phyloP scores from a whole-genome alignment of 2,888 invertebrate genomes.

The Gastrophysa polygoni region DNA sequence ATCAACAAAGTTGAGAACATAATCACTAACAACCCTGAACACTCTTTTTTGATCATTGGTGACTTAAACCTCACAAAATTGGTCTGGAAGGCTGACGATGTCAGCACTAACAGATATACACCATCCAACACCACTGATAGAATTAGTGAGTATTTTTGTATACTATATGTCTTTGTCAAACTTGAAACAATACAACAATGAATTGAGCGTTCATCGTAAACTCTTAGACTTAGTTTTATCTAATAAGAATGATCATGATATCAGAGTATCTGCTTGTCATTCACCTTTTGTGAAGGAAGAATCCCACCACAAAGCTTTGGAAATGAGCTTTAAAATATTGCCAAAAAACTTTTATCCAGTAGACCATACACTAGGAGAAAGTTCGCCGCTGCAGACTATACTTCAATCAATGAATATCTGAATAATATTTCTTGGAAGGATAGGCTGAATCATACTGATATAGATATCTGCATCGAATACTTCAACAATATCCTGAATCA shows the following conservation, averaged over 20 bases:
- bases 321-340: background rate
- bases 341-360: slow-evolving; percentile 2
- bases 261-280: background rate
- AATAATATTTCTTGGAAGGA: background rate
- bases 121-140: background rate
- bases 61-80: too few relatives aligned
- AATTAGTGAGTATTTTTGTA: background rate
- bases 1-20: too few relatives aligned
- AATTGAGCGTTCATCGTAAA: background rate
- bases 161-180: background rate
- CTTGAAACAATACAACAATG: background rate
- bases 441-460: background rate
- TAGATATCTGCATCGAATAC: background rate
- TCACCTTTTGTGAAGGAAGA: slow-evolving; percentile 4
- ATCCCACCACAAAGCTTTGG: slow-evolving; percentile 3
- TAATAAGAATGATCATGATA: background rate
- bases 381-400: background rate
- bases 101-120: background rate
- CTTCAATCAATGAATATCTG: background rate
- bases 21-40: too few relatives aligned
- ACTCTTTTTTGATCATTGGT: too few relatives aligned
- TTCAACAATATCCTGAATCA: background rate
- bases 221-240: background rate
- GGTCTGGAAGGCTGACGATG: background rate
- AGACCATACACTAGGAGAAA: background rate